Evolutionary conservation across 2,797 vertebrate genomes (phyloP).

Genomic region (Silurus aristotelis): DNA sequence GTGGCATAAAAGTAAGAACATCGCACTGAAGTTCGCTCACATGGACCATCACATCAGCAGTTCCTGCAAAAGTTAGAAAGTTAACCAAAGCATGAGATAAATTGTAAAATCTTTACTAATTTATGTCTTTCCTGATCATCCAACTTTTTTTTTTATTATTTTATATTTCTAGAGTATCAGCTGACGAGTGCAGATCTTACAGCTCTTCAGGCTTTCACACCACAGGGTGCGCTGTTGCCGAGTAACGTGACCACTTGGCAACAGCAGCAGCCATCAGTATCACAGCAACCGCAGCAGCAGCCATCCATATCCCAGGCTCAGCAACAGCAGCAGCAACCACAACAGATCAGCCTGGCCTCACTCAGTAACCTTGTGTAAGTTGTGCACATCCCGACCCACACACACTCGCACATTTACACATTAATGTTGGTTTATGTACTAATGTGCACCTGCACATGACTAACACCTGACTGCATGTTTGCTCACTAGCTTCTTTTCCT

Average conservation of each 20-base stretch:
- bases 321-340: slow-evolving; percentile 71
- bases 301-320: slow-evolving; percentile 71
- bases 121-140: background rate
- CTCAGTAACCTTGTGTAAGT: slow-evolving; percentile 94
- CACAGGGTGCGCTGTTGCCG: slow-evolving; percentile 85
- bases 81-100: background rate
- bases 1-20: background rate
- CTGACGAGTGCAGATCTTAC: slow-evolving; percentile 93
- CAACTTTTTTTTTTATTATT: background rate
- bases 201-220: slow-evolving; percentile 91
- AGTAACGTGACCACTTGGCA: slow-evolving; percentile 94
- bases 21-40: background rate
- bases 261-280: slow-evolving; percentile 81
- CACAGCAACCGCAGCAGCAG: slow-evolving; percentile 83
- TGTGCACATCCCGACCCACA: slow-evolving; percentile 2
- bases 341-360: slow-evolving; percentile 84
- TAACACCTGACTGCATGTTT: slow-evolving; percentile 42
- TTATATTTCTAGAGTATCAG: slow-evolving; percentile 84
- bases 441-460: slow-evolving; percentile 24
- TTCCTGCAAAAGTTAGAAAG: background rate
- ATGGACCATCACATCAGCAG: background rate
- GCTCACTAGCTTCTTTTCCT: slow-evolving; percentile 43
- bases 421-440: background rate
- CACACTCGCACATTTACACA: background rate
- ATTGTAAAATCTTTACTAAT: background rate